phyloP scores from a whole-genome alignment of 2,888 invertebrate genomes.

The Petrolisthes cinctipes region DNA sequence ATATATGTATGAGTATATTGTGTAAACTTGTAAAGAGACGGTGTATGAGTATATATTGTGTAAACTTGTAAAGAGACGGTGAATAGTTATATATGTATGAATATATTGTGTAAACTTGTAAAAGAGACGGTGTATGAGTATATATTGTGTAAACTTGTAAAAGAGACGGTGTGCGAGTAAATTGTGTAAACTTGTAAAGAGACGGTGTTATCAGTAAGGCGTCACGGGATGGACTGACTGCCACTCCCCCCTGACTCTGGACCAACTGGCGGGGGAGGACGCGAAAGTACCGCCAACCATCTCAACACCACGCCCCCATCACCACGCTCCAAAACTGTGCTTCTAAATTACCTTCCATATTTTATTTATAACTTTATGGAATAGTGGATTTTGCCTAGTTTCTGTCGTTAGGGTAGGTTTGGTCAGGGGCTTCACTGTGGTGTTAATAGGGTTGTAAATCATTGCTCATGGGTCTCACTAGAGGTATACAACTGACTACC shows the following conservation, averaged over 20 bases:
- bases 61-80: too few relatives aligned
- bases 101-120: too few relatives aligned
- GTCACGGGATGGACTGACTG: too few relatives aligned
- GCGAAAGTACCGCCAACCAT: not conserved
- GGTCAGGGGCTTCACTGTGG: slow-evolving; percentile 6
- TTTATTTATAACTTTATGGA: not conserved
- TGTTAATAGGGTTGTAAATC: not conserved
- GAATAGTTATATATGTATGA: too few relatives aligned
- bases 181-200: too few relatives aligned
- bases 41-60: too few relatives aligned
- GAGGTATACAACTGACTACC: not conserved
- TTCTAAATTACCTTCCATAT: not conserved
- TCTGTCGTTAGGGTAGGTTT: not conserved
- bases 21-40: too few relatives aligned
- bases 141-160: too few relatives aligned
- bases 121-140: too few relatives aligned
- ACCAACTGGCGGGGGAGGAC: not conserved
- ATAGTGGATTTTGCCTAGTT: not conserved
- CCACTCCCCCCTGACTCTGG: not conserved
- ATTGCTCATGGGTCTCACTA: not conserved
- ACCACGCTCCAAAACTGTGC: not conserved
- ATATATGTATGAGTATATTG: too few relatives aligned
- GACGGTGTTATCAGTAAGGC: too few relatives aligned
- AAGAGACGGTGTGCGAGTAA: too few relatives aligned
- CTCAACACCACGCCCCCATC: slow-evolving; percentile 9